Evolutionary conservation across 2,797 vertebrate species (phyloP), one percentile per base, ranked within the genome.

Genomic region (Buphagus erythrorhynchus): DNA sequence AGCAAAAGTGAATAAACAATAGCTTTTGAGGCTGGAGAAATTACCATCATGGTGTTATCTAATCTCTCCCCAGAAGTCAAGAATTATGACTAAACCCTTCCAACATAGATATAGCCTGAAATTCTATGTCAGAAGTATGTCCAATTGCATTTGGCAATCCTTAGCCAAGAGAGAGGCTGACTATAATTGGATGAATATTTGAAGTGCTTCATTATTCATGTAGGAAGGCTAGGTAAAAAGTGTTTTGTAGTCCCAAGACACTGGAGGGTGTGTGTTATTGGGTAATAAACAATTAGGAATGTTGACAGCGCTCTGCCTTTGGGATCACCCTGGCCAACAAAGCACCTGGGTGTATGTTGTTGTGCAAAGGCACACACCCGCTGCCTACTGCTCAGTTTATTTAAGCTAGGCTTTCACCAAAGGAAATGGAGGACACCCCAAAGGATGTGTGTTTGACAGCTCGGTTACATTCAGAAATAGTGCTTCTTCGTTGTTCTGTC

Each of bases 221-320:
- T 93, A 94, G 75, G 73, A 94, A 96, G 96, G 94, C 87, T 95
- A 97, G 92, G 91, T 88, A 94, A 90, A 95, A 96, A 95, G 72
- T 89, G 65, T 96, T 94, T 95, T 94, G 81, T 68, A 92, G 92
- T 92, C 97, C 95, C 93, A 96, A 96, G 96, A 95, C 93, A 93
- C 95, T 95, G 36, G 59, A 61, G 57, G 97, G 96, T 86, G 87
- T 95, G 95, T 11, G 67, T 73, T 93, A 91, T 96, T 97, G 95
- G 91, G 95, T 91, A 97, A 97, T 85, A 78, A 92, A 51, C 79
- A 88, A 86, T 77, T 93, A 93, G 87, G 93, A 75, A 95, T 16
- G 67, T 92, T 96, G 95, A 96, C 95, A 96, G 96, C 43, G 0
- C 68, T 94, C 74, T 94, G 92, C 95, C 90, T 93, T 92, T 54